A percentile compares a stretch with the other conserved stretches of the same genome.
These are phyloP conservation scores for Drosophila subsilvestris DNA, from an alignment of 2,888 invertebrate species.

Conservation along the genomic window DNA sequence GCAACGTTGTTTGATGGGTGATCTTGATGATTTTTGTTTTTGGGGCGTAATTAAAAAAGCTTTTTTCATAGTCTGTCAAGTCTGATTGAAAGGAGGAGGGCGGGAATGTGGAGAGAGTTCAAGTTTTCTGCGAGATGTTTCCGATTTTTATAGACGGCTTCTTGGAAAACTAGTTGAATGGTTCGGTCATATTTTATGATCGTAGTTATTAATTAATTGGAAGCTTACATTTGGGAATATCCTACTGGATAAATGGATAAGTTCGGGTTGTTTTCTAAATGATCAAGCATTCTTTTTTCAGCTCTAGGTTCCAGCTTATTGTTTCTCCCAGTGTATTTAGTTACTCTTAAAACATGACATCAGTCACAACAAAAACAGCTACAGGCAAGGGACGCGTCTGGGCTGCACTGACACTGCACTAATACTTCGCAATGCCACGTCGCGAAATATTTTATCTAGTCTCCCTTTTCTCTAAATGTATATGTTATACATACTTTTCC, in stretches of 20 bases:
- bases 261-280: conserved; percentile 22
- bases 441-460: conserved; percentile 44
- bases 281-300: too few species aligned
- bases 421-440: conserved; percentile 38
- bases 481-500: not conserved
- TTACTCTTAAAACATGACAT: too few species aligned
- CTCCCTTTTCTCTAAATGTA: conserved; percentile 22
- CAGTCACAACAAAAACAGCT: conserved; percentile 1
- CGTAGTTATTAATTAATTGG: too few species aligned
- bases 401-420: conserved; percentile 73
- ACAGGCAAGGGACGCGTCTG: conserved; percentile 31
- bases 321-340: conserved; percentile 9
- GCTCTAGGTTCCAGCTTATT: too few species aligned
- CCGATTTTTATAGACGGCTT: conserved; percentile 38
- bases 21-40: conserved; percentile 45
- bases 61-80: conserved; percentile 41
- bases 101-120: conserved; percentile 19
- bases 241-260: too few species aligned
- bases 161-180: not conserved
- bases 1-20: conserved; percentile 27
- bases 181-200: not conserved
- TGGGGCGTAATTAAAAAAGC: conserved; percentile 52
- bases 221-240: not conserved
- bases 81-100: conserved; percentile 15
- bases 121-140: conserved; percentile 18